Percentiles rank a stretch among this genome's conserved stretches.
These are phyloP conservation scores for Zaprionus kolodkinae DNA, from an alignment of 1,140 invertebrate genomes.

Conservation along the genomic window DNA sequence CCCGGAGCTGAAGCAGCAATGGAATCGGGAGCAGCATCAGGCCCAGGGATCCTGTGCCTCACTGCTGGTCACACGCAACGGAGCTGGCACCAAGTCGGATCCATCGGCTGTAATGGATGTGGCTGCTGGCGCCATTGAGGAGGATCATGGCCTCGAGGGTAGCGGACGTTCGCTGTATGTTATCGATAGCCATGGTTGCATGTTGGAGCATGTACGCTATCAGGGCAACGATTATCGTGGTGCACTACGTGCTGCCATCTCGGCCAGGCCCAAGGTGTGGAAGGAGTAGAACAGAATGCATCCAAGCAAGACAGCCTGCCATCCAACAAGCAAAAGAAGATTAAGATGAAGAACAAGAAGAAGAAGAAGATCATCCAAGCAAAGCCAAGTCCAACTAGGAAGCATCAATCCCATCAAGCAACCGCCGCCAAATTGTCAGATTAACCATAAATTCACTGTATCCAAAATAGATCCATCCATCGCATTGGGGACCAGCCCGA, in stretches of 20 bases:
- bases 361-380: not conserved
- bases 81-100: not conserved
- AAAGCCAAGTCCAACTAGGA: not conserved
- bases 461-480: slow-evolving; percentile 9
- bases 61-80: too few species aligned
- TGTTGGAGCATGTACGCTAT: slow-evolving; percentile 61
- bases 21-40: not conserved
- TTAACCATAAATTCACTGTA: slow-evolving; percentile 13
- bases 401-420: not conserved
- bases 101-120: not conserved
- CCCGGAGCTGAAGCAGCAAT: slow-evolving; percentile 25
- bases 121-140: slow-evolving; percentile 10
- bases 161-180: slow-evolving; percentile 46
- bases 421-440: not conserved
- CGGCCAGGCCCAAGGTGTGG: slow-evolving; percentile 22
- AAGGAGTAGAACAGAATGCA: not conserved
- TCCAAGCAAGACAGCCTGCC: too few species aligned
- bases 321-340: too few species aligned
- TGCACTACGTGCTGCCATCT: slow-evolving; percentile 44
- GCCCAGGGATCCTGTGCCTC: not conserved
- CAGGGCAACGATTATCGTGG: slow-evolving; percentile 57
- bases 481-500: not conserved
- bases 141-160: slow-evolving; percentile 5
- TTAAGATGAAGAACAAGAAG: too few species aligned
- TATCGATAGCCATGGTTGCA: slow-evolving; percentile 32